Conservation (phyloP, 2,888 invertebrate genomes). For the Dastarcus helophoroides region DNA sequence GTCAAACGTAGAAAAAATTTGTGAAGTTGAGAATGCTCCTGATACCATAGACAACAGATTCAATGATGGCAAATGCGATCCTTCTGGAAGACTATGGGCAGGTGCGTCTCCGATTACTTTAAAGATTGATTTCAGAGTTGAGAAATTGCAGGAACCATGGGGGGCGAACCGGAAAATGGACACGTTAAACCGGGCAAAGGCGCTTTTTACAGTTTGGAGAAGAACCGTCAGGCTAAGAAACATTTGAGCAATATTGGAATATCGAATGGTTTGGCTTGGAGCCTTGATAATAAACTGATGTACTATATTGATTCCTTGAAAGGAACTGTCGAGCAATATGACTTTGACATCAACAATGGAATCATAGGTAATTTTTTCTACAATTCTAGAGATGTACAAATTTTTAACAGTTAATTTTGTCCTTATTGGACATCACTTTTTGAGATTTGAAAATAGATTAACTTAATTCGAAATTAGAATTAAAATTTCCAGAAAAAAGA, state of each 20-base stretch:
- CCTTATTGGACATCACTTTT: too few species aligned
- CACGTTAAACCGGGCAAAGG: constrained; percentile 18
- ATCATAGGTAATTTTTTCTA: constrained; percentile 25
- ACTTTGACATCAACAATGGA: constrained; percentile 47
- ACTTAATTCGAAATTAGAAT: too few species aligned
- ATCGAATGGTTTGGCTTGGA: constrained; percentile 65
- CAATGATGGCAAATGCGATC: constrained; percentile 74
- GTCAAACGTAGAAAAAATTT: constrained; percentile 40
- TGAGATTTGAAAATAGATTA: too few species aligned
- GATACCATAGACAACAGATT: constrained; percentile 46
- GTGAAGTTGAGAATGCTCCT: constrained; percentile 46
- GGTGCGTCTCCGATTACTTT: constrained; percentile 20
- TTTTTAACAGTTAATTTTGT: too few species aligned
- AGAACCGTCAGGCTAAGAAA: constrained; percentile 14
- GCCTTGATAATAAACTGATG: constrained; percentile 49
- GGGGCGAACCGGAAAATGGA: constrained; percentile 13
- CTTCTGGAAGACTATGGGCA: constrained; percentile 55
- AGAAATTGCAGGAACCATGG: constrained; percentile 14
- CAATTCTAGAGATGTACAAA: too few species aligned
- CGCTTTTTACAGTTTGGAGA: constrained; percentile 18
- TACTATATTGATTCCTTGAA: constrained; percentile 66
- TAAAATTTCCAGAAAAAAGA: too few species aligned
- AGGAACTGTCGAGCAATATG: constrained; percentile 52
- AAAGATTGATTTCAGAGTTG: too few species aligned
- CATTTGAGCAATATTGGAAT: constrained; percentile 21